A percentile compares a stretch with the other conserved stretches of the same genome.
These are phyloP conservation scores for Sula dactylatra DNA, from an alignment of 2,113 vertebrate genomes.

Conservation along the genomic window DNA sequence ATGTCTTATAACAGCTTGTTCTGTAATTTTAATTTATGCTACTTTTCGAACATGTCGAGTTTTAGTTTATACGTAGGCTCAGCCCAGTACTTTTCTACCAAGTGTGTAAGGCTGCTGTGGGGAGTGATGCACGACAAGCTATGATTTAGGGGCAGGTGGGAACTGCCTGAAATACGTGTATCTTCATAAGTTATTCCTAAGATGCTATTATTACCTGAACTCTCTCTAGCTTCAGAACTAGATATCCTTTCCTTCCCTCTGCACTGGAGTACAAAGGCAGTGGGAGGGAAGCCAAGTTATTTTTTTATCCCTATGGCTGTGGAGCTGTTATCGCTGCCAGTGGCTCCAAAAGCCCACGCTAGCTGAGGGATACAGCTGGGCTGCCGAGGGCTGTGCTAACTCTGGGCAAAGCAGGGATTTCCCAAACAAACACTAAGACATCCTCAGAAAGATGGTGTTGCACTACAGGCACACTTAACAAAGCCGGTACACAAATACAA, in stretches of 20 bases:
- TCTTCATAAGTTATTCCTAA: neutral
- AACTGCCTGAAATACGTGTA: neutral
- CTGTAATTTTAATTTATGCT: neutral
- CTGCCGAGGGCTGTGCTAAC: neutral
- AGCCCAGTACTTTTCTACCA: neutral
- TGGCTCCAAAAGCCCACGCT: neutral
- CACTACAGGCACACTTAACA: rapidly evolving
- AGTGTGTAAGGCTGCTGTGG: neutral
- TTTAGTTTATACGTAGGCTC: neutral
- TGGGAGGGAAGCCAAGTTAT: neutral
- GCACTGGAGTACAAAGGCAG: neutral
- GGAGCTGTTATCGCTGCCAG: neutral
- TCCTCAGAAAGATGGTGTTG: neutral
- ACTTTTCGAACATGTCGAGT: neutral
- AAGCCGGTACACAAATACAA: neutral
- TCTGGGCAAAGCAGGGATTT: neutral
- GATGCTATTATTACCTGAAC: conserved; percentile 1
- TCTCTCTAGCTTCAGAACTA: neutral
- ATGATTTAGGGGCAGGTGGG: conserved; percentile 3
- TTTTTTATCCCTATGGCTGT: neutral
- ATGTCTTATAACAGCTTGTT: neutral
- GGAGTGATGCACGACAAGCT: neutral
- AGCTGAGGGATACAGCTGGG: neutral
- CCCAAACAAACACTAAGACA: neutral
- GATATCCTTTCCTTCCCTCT: neutral